A percentile compares a stretch with the other conserved stretches of the same genome.
Evolutionary conservation across 2,888 invertebrate species (phyloP).

Genomic region (Tortricodes alternella): DNA sequence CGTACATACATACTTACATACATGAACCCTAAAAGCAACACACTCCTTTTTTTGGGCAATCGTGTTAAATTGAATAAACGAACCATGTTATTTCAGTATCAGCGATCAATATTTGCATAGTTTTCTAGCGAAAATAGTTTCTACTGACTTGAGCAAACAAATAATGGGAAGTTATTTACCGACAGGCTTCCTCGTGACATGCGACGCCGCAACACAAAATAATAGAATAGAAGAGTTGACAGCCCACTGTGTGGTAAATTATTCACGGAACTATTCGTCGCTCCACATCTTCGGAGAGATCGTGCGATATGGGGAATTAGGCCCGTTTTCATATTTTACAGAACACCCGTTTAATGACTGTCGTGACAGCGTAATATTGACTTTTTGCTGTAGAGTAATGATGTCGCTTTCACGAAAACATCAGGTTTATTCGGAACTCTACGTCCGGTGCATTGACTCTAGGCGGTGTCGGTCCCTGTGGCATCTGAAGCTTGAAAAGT

Average conservation of each 20-base stretch:
- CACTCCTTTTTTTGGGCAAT: too few relatives aligned
- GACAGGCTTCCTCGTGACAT: slow-evolving; percentile 55
- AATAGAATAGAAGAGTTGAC: slow-evolving; percentile 68
- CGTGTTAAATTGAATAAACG: not conserved
- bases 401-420: slow-evolving; percentile 38
- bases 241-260: slow-evolving; percentile 76
- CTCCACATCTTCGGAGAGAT: slow-evolving; percentile 71
- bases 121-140: slow-evolving; percentile 14
- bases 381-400: slow-evolving; percentile 53
- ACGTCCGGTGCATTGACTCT: slow-evolving; percentile 14
- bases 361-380: slow-evolving; percentile 64
- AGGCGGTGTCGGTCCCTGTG: not conserved
- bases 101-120: not conserved
- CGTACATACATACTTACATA: too few relatives aligned
- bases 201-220: slow-evolving; percentile 47
- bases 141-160: slow-evolving; percentile 20
- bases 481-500: slow-evolving; percentile 21
- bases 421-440: slow-evolving; percentile 20
- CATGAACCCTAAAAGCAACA: too few relatives aligned
- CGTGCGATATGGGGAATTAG: slow-evolving; percentile 73
- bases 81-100: not conserved
- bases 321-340: slow-evolving; percentile 67
- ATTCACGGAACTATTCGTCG: slow-evolving; percentile 76
- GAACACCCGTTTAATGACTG: slow-evolving; percentile 67
- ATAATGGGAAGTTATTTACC: slow-evolving; percentile 33